Conservation (phyloP, 2,113 vertebrate species). For the Apteryx mantelli region DNA sequence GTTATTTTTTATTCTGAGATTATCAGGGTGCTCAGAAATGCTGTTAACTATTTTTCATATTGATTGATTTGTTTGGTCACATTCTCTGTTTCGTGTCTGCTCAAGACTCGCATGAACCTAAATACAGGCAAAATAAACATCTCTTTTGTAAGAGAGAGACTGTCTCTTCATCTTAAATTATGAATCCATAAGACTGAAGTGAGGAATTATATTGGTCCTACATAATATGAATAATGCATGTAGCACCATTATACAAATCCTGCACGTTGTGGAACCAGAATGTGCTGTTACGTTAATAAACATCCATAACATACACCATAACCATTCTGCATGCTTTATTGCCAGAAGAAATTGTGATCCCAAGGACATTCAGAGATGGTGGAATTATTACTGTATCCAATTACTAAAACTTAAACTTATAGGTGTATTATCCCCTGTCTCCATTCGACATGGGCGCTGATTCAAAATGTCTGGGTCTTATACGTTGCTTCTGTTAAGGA, state of each 20-base stretch:
- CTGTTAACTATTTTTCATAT: not conserved
- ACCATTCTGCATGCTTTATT: not conserved
- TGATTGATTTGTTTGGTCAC: not conserved
- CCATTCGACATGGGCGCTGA: not conserved
- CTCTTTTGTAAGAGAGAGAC: not conserved
- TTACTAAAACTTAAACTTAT: not conserved
- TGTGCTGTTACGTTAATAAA: conserved; percentile 21
- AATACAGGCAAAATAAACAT: conserved; percentile 9
- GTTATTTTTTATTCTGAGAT: not conserved
- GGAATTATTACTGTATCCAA: not conserved
- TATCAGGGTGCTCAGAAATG: not conserved
- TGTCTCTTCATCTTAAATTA: conserved; percentile 33
- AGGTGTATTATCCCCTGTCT: not conserved
- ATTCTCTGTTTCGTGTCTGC: not conserved
- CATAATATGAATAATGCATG: conserved; percentile 57
- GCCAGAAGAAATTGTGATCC: conserved; percentile 4
- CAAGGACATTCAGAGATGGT: not conserved
- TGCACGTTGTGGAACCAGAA: not conserved
- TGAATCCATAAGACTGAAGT: not conserved
- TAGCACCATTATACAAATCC: not conserved
- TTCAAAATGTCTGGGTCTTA: not conserved
- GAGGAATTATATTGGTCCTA: conserved; percentile 14
- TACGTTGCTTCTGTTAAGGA: not conserved
- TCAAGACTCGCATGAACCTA: not conserved
- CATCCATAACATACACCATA: not conserved